Percentiles rank a stretch among this genome's conserved stretches.
Evolutionary conservation across 2,113 vertebrate genomes (phyloP).

Genomic region (Nibea albiflora): DNA sequence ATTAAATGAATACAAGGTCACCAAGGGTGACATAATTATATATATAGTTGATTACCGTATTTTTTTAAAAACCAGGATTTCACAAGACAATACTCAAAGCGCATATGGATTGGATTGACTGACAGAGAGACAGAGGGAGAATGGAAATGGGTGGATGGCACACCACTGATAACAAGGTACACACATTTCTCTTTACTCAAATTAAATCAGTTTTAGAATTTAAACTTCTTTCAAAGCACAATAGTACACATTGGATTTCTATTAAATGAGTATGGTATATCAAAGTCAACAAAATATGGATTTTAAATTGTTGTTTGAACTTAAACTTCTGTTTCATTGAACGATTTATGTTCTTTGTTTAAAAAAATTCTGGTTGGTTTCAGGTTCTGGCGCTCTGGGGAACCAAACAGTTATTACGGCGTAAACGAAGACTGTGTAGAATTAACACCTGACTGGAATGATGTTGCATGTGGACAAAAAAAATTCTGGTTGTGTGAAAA

Average conservation of each 20-base stretch:
- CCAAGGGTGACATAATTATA: too few species aligned
- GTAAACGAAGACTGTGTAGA: background rate
- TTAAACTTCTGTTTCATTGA: background rate
- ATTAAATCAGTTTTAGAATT: background rate
- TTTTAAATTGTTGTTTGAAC: background rate
- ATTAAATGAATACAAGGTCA: too few species aligned
- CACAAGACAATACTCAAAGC: background rate
- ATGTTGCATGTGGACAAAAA: background rate
- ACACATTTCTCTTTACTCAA: background rate
- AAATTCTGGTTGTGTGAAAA: background rate
- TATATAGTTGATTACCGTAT: background rate
- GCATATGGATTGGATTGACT: slow-evolving; percentile 28
- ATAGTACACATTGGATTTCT: background rate
- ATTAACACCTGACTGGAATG: background rate
- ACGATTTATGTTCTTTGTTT: background rate
- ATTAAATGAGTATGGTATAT: background rate
- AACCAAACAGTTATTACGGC: background rate
- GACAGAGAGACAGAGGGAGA: background rate
- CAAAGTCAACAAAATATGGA: background rate
- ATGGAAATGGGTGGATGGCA: slow-evolving; percentile 41
- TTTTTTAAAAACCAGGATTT: slow-evolving; percentile 10
- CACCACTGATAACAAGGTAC: background rate
- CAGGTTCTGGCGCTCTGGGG: background rate
- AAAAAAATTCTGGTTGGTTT: background rate
- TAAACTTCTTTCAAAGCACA: background rate